phyloP scores from a whole-genome alignment of 2,888 invertebrate species.

The Drosophila neutralis region DNA sequence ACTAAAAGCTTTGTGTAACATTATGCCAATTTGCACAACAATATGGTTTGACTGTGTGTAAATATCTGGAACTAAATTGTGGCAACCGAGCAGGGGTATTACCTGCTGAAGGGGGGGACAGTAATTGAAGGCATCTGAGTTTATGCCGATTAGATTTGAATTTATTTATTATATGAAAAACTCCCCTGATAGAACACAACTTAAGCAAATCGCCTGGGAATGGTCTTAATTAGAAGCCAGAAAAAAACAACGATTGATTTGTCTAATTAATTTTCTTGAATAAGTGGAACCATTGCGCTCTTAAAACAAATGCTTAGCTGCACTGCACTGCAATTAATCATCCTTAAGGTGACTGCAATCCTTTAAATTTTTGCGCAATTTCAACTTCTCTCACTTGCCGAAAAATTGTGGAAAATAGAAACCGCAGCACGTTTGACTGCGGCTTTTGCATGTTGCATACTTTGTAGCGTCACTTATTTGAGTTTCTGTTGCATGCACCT shows the following conservation, averaged over 20 bases:
- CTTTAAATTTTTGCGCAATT: slow-evolving; percentile 1
- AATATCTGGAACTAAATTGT: slow-evolving; percentile 3
- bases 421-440: slow-evolving; percentile 75
- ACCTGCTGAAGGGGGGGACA: neutral
- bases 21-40: slow-evolving; percentile 40
- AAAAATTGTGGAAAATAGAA: slow-evolving; percentile 60
- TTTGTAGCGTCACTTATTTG: slow-evolving; percentile 53
- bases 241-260: neutral
- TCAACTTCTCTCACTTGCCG: slow-evolving; percentile 5
- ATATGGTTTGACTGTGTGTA: neutral
- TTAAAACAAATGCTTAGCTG: neutral
- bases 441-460: slow-evolving; percentile 68
- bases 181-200: neutral
- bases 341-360: slow-evolving; percentile 13
- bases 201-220: neutral
- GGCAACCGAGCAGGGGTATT: neutral
- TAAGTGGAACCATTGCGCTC: neutral
- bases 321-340: neutral
- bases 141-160: neutral
- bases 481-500: slow-evolving; percentile 38
- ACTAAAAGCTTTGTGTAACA: slow-evolving; percentile 42
- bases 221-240: neutral
- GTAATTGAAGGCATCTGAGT: neutral
- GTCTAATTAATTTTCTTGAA: neutral
- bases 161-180: neutral